Evolutionary conservation across 1,140 invertebrate genomes (phyloP), one percentile per base, ranked within the genome.

Genomic region (Drosophila athabasca): DNA sequence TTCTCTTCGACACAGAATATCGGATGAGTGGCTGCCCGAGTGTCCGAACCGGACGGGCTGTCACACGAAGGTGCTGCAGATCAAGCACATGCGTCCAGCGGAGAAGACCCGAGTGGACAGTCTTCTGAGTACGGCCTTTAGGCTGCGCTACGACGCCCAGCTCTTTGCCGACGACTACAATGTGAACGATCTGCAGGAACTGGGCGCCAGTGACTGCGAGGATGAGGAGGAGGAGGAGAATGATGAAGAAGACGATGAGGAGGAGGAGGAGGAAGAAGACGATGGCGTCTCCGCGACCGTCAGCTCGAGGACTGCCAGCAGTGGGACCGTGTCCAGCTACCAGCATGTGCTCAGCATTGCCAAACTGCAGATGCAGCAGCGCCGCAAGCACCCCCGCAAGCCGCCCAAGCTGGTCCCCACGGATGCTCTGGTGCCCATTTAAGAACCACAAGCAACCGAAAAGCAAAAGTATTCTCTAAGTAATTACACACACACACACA

Each of bases 21-120:
- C 84, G 31, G 88, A 91, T 52, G 91, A 91, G 59, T 91, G 91
- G 91, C 45, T 91, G 45, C 87, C 91, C 0, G 83, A 89, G 60
- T 80, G 81, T 15, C 52, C 68, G 4, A 70, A 83, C 44, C 68
- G 76, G 5, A 88, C 70, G 46, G 50, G 75, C 3, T 75, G 75
- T 17, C 89, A 90, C 62, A 82, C 81, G 2, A 91, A 91, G 70
- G 89, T 88, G 24, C 54, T 91, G 54, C 75, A 90, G 50, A 91
- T 91, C 9, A 91, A 91, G 60, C 89, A 88, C 29, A 89, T 91
- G 90, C 70, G 82, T 19, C 85, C 89, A 3, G 60, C 80, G 31
- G 87, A 91, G 52, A 90, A 91, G 62, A 90, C 81, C 9, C 80
- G 90, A 11, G 78, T 91, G 13, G 88, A 91, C 51, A 84, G 79